Base-by-base conservation (phyloP, 2,113 vertebrate species). In the Phrynosoma blainvillii region DNA sequence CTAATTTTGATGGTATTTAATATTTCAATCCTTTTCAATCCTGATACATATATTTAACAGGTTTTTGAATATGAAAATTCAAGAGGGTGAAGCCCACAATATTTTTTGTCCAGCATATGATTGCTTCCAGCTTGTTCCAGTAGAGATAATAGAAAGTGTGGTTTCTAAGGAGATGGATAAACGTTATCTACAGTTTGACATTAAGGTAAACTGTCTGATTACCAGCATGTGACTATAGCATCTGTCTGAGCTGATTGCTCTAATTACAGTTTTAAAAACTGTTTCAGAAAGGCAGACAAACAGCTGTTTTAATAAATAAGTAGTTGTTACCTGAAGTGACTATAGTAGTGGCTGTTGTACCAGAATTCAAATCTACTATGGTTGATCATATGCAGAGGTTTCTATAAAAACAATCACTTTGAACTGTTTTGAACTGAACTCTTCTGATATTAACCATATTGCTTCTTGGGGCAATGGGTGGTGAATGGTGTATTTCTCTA, bases 121-220 rank as follows among this genome's bases (percentile, higher is more conserved):
- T 93, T 99, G 99, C 95, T 99, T 98, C 96, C 99, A 99, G 94
- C 97, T 98, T 86, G 99, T 99, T 90, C 99, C 99, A 94, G 99
- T 99, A 92, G 99, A 99, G 93, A 97, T 99, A 94, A 99, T 99
- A 93, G 99, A 99, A 96, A 98, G 98, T 92, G 98, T 99, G 84
- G 99, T 99, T 93, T 99, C 98, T 90, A 98, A 98, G 96, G 99
- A 99, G 96, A 99, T 99, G 99, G 99, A 99, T 94, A 98, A 96
- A 93, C 98, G 99, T 87, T 99, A 99, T 93, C 97, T 99, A 81
- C 99, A 98, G 89, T 99, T 99, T 97, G 99, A 99, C 96, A 99
- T 99, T 95, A 99, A 99, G 98, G 99, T 99, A 97, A 88, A 88
- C 70, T 89, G 47, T 85, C 85, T 96, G 82, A 87, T 54, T 91